Percentiles rank a stretch among this genome's conserved stretches.
Conservation (phyloP, 2,113 vertebrate genomes). For the Bambusicola thoracicus region DNA sequence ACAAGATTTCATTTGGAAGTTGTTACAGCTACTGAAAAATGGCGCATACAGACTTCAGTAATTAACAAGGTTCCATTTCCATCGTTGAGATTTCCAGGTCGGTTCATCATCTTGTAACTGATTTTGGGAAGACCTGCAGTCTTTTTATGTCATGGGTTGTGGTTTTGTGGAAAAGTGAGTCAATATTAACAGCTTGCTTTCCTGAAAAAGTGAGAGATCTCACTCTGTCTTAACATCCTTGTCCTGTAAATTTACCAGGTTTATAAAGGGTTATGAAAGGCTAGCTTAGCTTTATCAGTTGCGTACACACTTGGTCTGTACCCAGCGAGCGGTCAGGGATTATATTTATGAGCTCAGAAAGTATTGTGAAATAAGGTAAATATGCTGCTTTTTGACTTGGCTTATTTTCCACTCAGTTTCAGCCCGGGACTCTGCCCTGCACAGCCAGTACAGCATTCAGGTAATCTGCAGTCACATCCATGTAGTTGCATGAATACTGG, state of each 20-base stretch:
- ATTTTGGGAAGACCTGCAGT: neutral
- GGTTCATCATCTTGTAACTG: neutral
- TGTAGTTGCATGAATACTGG: neutral
- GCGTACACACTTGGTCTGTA: neutral
- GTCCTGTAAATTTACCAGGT: neutral
- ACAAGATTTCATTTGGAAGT: neutral
- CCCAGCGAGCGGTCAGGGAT: neutral
- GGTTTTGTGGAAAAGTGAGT: neutral
- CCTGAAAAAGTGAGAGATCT: neutral
- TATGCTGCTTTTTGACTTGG: neutral
- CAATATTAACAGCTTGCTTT: neutral
- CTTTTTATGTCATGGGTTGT: neutral
- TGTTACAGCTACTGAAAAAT: neutral
- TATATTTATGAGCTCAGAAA: neutral
- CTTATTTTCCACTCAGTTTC: conserved; percentile 78
- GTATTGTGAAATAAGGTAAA: neutral
- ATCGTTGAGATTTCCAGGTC: neutral
- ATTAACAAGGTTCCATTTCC: neutral
- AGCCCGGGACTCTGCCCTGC: conserved; percentile 75
- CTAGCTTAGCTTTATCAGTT: neutral
- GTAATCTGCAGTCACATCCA: conserved; percentile 57
- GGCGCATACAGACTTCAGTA: neutral
- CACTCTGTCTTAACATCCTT: neutral
- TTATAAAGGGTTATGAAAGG: neutral
- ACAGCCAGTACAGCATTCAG: conserved; percentile 86